Evolutionary conservation across 2,797 vertebrate genomes (phyloP).

Genomic region (Phylloscopus collybita): DNA sequence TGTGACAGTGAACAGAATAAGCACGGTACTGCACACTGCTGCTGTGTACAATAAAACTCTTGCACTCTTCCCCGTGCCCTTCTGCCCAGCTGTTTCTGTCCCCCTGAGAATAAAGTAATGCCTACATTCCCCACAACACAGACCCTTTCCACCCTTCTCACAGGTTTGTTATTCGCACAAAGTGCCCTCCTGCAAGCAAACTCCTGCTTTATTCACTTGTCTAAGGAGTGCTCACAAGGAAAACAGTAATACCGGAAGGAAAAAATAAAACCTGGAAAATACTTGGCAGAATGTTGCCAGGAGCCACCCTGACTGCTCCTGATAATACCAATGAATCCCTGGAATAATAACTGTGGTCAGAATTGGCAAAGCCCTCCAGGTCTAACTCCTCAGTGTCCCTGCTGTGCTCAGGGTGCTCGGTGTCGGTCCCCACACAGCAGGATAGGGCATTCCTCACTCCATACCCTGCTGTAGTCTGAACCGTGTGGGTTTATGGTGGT

Average conservation of each 20-base stretch:
- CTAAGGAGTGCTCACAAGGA: neutral
- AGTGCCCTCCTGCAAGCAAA: neutral
- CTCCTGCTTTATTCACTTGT: neutral
- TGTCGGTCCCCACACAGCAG: accelerated
- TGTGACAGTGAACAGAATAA: neutral
- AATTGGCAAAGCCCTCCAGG: neutral
- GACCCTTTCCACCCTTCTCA: neutral
- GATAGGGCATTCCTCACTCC: neutral
- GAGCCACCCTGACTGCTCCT: neutral
- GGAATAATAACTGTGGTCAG: neutral
- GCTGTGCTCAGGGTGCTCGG: accelerated
- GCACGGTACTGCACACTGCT: neutral
- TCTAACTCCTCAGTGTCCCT: neutral
- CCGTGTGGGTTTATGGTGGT: neutral
- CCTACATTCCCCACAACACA: neutral
- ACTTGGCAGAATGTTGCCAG: neutral
- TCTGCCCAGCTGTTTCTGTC: neutral
- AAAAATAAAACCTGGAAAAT: neutral
- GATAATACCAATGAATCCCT: neutral
- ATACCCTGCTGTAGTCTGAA: neutral
- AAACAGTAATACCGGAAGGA: neutral
- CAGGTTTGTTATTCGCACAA: neutral
- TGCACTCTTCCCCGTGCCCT: accelerated
- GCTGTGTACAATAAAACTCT: neutral
- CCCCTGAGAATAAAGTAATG: neutral